Evolutionary conservation across 2,888 invertebrate species (phyloP), one percentile per base, ranked within the genome.

Genomic region (Acanthacorydalis orientalis): DNA sequence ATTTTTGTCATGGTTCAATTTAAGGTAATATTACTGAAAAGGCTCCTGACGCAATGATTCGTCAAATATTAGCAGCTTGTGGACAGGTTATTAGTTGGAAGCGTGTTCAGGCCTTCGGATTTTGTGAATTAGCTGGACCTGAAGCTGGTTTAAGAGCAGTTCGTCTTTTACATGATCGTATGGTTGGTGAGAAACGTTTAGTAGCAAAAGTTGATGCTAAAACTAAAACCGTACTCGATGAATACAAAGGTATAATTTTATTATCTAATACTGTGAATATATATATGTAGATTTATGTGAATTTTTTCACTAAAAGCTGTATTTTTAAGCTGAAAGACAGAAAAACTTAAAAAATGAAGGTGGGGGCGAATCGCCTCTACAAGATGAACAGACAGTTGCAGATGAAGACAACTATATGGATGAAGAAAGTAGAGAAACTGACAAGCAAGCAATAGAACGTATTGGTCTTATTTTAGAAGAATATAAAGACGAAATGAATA

Each of bases 151-250:
- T 97, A 55, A 75, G 97, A 53, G 93, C 96, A 54, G 91, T 98
- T 53, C 71, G 91, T 41, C 70, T 98, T 53, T 73, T 99, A 32
- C 92, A 96, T 68, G 91, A 92, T 57, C 80, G 91, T 65, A 80
- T 83, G 64, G 80, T 99, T 46, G 91, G 89, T 49, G 95, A 91
- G 56, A 93, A 91, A 68, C 83, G 83, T 60, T 74, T 99, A 56
- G 87, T 97, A 50, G 96, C 95, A 31, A 89, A 92, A 69, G 93
- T 95, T 31, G 97, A 97, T 70, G 91, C 93, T 51, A 97, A 97
- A 74, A 93, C 95, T 59, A 91, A 92, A 73, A 83, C 86, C 49
- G 78, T 91, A 52, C 75, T 97, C 54, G 93, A 95, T 64, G 87
- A 90, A 53, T 96, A 90, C 67, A 91, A 91, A 74, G 83, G 85